Evolutionary conservation across 2,113 vertebrate species (phyloP).

Genomic region (Istiophorus platypterus): DNA sequence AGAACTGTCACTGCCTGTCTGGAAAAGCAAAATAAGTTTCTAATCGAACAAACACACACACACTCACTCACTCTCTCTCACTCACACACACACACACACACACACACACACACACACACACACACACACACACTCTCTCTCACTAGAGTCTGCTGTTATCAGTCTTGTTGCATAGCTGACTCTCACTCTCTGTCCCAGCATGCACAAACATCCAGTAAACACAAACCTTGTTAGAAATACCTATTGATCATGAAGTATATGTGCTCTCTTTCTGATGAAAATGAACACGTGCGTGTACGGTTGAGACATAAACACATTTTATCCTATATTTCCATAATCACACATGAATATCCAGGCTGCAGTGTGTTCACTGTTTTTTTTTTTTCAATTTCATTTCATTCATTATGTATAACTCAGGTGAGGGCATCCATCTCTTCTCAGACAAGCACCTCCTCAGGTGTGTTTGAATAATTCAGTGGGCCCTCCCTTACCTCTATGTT

Average conservation of each 20-base stretch:
- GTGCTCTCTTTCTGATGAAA: constrained; percentile 7
- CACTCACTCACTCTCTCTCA: background rate
- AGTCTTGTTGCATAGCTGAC: background rate
- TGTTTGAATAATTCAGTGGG: constrained; percentile 74
- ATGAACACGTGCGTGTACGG: background rate
- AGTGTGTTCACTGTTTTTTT: background rate
- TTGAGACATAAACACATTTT: background rate
- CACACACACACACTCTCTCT: constrained; percentile 22
- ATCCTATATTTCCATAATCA: constrained; percentile 6
- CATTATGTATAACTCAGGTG: constrained; percentile 71
- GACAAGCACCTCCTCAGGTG: constrained; percentile 79
- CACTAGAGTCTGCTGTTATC: background rate
- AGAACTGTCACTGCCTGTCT: constrained; percentile 14
- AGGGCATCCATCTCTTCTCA: constrained; percentile 71
- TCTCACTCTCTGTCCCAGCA: background rate
- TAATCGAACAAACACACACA: constrained; percentile 21
- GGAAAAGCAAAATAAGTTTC: constrained; percentile 31
- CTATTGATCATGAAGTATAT: background rate
- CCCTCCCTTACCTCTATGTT: constrained; percentile 45
- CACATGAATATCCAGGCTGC: background rate
- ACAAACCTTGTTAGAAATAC: background rate
- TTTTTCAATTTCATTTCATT: constrained; percentile 57
- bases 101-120: constrained; percentile 15
- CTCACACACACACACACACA: constrained; percentile 13
- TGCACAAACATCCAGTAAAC: background rate